Evolutionary conservation across 2,797 vertebrate genomes (phyloP).

Genomic region (Apogon talboti): DNA sequence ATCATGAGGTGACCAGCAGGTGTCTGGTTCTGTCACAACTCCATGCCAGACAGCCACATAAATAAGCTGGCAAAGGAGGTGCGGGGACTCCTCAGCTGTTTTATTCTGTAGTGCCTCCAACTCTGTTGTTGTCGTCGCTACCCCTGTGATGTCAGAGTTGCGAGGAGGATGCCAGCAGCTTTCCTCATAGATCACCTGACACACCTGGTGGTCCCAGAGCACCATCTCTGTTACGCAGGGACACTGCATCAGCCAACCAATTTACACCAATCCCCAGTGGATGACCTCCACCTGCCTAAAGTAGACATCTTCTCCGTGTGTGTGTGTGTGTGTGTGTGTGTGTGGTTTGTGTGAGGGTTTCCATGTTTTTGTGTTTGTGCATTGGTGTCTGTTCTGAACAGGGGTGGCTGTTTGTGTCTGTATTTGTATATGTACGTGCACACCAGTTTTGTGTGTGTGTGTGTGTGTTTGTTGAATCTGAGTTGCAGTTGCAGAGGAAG

Average conservation of each 20-base stretch:
- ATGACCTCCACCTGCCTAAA: slow-evolving; percentile 66
- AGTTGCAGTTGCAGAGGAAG: slow-evolving; percentile 43
- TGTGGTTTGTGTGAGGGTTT: slow-evolving; percentile 35
- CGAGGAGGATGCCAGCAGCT: slow-evolving; percentile 63
- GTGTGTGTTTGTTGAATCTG: slow-evolving; percentile 26
- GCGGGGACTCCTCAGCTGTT: slow-evolving; percentile 60
- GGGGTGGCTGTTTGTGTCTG: slow-evolving; percentile 12
- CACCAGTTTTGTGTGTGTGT: background rate
- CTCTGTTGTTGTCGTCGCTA: slow-evolving; percentile 24
- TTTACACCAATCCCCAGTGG: slow-evolving; percentile 75
- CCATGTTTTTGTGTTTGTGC: slow-evolving; percentile 39
- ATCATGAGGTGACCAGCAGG: slow-evolving; percentile 78
- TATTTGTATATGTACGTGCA: slow-evolving; percentile 7
- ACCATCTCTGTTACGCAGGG: slow-evolving; percentile 62
- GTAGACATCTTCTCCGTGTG: slow-evolving; percentile 41
- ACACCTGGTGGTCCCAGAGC: slow-evolving; percentile 64
- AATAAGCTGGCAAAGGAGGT: slow-evolving; percentile 67
- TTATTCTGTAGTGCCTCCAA: slow-evolving; percentile 50
- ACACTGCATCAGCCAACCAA: slow-evolving; percentile 73
- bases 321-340: slow-evolving; percentile 32
- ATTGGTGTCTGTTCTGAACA: background rate
- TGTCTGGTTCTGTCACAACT: slow-evolving; percentile 62
- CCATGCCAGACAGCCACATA: slow-evolving; percentile 62
- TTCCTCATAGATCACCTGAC: slow-evolving; percentile 71
- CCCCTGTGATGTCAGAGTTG: slow-evolving; percentile 67